phyloP scores from a whole-genome alignment of 92 coral and sea anemone species.

The Palythoa caribaeorum region DNA sequence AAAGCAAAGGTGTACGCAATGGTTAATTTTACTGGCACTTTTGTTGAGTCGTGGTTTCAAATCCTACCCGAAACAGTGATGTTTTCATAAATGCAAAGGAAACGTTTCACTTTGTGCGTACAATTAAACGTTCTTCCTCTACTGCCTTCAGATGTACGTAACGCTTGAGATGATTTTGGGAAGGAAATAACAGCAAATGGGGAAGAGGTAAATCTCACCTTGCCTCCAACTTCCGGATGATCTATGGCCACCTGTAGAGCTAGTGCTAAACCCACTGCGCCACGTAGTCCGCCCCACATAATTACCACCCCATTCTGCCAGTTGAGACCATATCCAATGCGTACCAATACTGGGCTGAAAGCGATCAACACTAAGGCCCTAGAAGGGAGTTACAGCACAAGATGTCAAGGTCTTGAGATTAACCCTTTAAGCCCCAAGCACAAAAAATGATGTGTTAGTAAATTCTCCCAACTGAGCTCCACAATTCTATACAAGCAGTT shows the following conservation, averaged over 20 bases:
- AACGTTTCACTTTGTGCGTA: too few species aligned
- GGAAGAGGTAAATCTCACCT: slow-evolving; percentile 62
- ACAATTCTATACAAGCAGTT: too few species aligned
- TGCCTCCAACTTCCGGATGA: slow-evolving; percentile 85
- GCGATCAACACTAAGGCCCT: slow-evolving; percentile 86
- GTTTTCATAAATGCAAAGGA: too few species aligned
- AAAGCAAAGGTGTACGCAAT: too few species aligned
- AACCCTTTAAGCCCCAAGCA: too few species aligned
- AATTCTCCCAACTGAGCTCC: too few species aligned
- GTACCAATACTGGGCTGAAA: slow-evolving; percentile 86
- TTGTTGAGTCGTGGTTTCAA: too few species aligned
- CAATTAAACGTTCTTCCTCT: too few species aligned
- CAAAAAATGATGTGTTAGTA: too few species aligned
- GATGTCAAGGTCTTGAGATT: not conserved
- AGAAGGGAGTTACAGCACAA: not conserved
- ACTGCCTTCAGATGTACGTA: not conserved
- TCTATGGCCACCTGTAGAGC: slow-evolving; percentile 97
- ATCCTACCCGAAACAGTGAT: too few species aligned
- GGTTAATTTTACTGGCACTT: too few species aligned
- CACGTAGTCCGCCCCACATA: slow-evolving; percentile 97
- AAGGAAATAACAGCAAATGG: not conserved
- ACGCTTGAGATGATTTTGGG: not conserved
- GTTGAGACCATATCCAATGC: slow-evolving; percentile 91
- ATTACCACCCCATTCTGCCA: slow-evolving; percentile 98
- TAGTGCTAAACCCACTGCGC: slow-evolving; percentile 97